Evolutionary conservation across 92 coral and sea anemone genomes (phyloP), one percentile per base, ranked within the genome.

Genomic region (Meandrina meandrites): DNA sequence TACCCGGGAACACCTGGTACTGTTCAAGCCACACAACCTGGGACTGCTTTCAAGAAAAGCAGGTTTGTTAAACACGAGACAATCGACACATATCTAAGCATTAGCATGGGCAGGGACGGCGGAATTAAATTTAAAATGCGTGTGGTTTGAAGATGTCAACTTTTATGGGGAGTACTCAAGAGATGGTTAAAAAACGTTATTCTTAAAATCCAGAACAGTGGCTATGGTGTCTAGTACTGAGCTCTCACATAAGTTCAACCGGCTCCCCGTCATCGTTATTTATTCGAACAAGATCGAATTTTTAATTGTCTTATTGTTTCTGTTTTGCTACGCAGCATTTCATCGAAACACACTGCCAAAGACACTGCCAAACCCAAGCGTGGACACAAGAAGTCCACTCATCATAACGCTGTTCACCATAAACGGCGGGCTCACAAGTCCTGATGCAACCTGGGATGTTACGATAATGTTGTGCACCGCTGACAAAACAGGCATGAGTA

Each of bases 1-100:
- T 85, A 76, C 51, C n/a, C 57, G 74, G 73, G 81, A 32, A 56
- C 37, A 32, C 36, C 73, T 31, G 87, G 51, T 1, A 31, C 48
- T n/a, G n/a, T 30, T 42, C 85, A 73, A 35, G 40, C 80, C 2
- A 1, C 31, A 19, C 81, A 78, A 45, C 76, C 82, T 15, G 75
- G 77, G 10, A 76, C 73, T 17, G 9, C 72, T 18, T 78, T 77
- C 62, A 85, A 85, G 68, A 85, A 85, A 42, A 76, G 67, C 88
- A 85, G 88, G 88, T 85, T 45, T 37, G 77, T 50, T 53, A 9
- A 30, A 40, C 0, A 8, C 64, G 64, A 40, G 24, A 50, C 53
- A 36, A 62, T 18, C 69, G 14, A 57, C n/a, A 57, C 66, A 57
- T 17, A 57, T 0, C 66, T 18, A 57, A 57, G 66, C 58, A 17